Conservation (phyloP, 2,113 vertebrate genomes). For the Tupaia chinensis region DNA sequence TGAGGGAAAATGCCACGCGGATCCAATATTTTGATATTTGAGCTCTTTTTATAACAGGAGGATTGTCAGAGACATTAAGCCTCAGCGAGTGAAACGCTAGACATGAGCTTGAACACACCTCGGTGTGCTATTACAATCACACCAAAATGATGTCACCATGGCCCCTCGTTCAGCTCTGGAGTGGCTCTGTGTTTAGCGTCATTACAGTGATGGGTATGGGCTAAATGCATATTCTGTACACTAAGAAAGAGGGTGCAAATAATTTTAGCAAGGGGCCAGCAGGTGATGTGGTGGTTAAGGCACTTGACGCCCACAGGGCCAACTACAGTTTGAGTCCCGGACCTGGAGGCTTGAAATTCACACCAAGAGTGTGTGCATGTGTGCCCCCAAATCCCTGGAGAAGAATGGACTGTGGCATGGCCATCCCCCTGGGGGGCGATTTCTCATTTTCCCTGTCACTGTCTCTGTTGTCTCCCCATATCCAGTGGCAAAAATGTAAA, state of each 20-base stretch:
- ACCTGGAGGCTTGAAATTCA: no score
- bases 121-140: no score
- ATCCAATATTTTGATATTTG: not conserved
- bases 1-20: not conserved
- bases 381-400: no score
- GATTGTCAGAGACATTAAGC: not conserved
- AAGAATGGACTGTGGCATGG: no score
- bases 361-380: no score
- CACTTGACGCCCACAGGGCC: no score
- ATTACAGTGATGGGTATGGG: fast-evolving
- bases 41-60: not conserved
- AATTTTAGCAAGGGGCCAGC: not conserved
- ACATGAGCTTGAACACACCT: fast-evolving
- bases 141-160: not conserved
- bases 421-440: no score
- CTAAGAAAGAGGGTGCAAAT: not conserved
- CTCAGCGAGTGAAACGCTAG: not conserved
- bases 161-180: fast-evolving
- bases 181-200: not conserved
- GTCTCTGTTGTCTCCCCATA: no score
- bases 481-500: no score
- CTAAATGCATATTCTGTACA: fast-evolving
- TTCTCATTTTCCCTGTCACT: no score
- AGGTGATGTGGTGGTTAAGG: no score
- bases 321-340: no score